These are phyloP conservation scores for Ormia ochracea DNA, from an alignment of 2,888 invertebrate species.

Conservation along the genomic window DNA sequence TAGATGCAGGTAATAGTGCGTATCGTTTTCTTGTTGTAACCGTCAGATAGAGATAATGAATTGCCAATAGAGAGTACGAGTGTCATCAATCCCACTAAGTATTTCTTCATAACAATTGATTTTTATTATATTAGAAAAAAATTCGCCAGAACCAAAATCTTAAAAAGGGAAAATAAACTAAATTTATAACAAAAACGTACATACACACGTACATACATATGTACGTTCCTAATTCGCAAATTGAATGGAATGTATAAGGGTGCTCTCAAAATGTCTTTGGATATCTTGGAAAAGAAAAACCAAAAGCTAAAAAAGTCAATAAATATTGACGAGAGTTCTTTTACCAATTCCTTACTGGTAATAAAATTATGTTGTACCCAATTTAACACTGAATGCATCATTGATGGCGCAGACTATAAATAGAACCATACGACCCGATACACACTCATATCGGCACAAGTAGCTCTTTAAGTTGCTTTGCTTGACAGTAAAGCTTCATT, in stretches of 20 bases:
- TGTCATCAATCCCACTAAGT: conserved; percentile 34
- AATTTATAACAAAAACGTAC: too few species aligned
- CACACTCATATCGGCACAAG: background rate
- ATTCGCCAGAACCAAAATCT: too few species aligned
- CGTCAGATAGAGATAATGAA: conserved; percentile 38
- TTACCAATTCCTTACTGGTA: background rate
- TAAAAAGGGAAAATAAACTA: too few species aligned
- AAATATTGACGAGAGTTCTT: conserved; percentile 13
- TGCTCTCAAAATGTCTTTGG: conserved; percentile 2
- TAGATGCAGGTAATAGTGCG: background rate
- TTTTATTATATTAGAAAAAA: too few species aligned
- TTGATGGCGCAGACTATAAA: background rate
- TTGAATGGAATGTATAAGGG: too few species aligned
- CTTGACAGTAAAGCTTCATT: background rate
- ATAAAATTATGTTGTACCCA: conserved; percentile 16
- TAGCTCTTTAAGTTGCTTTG: background rate
- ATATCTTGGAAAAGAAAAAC: background rate
- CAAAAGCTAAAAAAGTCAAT: conserved; percentile 28
- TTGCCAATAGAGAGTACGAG: background rate
- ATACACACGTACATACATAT: too few species aligned
- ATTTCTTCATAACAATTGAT: conserved; percentile 29
- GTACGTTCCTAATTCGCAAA: too few species aligned
- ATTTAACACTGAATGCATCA: conserved; percentile 28
- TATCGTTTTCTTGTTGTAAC: conserved; percentile 5
- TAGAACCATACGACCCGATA: background rate